Conservation (phyloP, 2,797 vertebrate genomes). For the Gymnoscopelus microlampas region DNA sequence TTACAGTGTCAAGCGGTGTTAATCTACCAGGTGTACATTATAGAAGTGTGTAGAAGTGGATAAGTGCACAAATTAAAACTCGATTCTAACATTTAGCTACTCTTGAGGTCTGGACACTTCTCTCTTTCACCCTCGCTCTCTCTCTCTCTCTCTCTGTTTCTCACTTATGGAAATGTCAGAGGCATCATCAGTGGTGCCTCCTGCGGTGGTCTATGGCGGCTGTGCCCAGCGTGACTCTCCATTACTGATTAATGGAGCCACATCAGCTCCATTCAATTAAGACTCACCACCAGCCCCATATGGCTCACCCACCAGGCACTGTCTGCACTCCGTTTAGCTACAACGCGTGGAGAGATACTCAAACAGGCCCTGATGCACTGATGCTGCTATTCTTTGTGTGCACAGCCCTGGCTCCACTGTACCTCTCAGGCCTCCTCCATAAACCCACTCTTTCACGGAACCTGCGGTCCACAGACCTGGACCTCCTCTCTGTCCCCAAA, state of each 20-base stretch:
- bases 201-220: conserved; percentile 61
- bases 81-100: conserved; percentile 36
- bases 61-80: conserved; percentile 4
- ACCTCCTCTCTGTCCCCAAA: too few species aligned
- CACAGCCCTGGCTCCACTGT: too few species aligned
- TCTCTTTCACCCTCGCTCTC: not conserved
- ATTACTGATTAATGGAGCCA: conserved; percentile 76
- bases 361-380: not conserved
- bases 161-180: conserved; percentile 74
- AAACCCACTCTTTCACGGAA: too few species aligned
- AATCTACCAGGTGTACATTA: not conserved
- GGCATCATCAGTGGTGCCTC: conserved; percentile 62
- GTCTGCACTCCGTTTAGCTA: conserved; percentile 56
- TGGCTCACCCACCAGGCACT: conserved; percentile 60
- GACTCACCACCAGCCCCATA: conserved; percentile 64
- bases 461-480: too few species aligned
- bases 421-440: too few species aligned
- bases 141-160: not conserved
- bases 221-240: conserved; percentile 64
- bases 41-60: conserved; percentile 33
- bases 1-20: too few species aligned
- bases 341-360: conserved; percentile 32
- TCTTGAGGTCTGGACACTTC: conserved; percentile 40
- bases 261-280: conserved; percentile 76
- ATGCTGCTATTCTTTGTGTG: too few species aligned